These are phyloP conservation scores for Tipula unca DNA, from an alignment of 2,888 invertebrate genomes.

Conservation along the genomic window DNA sequence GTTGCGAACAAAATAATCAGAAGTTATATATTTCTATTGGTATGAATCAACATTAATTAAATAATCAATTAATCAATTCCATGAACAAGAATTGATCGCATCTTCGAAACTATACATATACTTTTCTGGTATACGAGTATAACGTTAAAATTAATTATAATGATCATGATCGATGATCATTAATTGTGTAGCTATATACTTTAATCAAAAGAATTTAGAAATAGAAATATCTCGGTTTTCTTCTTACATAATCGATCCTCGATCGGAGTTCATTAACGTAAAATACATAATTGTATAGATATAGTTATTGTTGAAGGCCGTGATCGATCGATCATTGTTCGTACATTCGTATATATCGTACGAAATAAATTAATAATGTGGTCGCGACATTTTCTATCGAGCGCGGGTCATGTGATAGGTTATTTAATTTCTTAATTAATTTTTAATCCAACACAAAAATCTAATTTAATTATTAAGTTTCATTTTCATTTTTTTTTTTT, in stretches of 20 bases:
- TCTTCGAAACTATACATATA: background rate
- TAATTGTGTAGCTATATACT: no score
- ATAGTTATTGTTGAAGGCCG: background rate
- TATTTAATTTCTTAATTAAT: background rate
- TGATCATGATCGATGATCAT: slow-evolving; percentile 14
- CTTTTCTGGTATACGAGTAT: background rate
- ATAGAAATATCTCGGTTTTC: background rate
- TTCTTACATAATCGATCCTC: no score
- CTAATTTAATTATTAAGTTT: background rate
- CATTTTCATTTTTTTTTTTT: background rate
- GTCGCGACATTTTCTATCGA: background rate
- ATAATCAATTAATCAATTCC: background rate
- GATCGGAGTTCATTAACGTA: background rate
- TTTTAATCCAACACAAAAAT: background rate
- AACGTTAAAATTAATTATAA: background rate
- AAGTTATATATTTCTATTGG: background rate
- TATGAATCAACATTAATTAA: slow-evolving; percentile 14
- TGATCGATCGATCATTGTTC: slow-evolving; percentile 9
- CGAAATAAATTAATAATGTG: background rate
- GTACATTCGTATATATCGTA: no score
- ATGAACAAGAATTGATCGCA: background rate
- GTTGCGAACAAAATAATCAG: background rate
- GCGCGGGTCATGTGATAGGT: background rate
- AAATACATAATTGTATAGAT: background rate
- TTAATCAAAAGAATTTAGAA: background rate